Percentiles rank a stretch among this genome's conserved stretches.
Evolutionary conservation across 2,888 invertebrate genomes (phyloP).

Genomic region (Dynastes tityus): DNA sequence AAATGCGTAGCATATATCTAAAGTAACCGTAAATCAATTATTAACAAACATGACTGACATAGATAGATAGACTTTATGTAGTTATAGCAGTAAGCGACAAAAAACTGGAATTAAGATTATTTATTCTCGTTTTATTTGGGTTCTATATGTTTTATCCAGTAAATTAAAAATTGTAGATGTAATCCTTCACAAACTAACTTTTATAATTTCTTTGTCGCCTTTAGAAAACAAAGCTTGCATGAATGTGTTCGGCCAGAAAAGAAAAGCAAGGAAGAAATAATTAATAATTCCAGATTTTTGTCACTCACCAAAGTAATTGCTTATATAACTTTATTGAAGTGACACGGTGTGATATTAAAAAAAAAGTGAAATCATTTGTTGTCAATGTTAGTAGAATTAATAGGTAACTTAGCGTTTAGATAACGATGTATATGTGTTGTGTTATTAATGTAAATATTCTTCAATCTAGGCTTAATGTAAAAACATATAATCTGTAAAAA

Average conservation of each 20-base stretch:
- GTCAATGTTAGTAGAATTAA: slow-evolving; percentile 27
- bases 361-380: slow-evolving; percentile 28
- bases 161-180: too few species aligned
- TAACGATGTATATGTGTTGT: slow-evolving; percentile 24
- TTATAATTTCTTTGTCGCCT: too few species aligned
- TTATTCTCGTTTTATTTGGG: too few species aligned
- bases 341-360: slow-evolving; percentile 46
- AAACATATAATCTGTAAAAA: neutral
- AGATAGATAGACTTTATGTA: slow-evolving; percentile 18
- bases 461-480: neutral
- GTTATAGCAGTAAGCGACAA: neutral
- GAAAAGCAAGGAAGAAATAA: too few species aligned
- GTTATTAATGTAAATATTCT: slow-evolving; percentile 34
- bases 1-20: slow-evolving; percentile 38
- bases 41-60: slow-evolving; percentile 45
- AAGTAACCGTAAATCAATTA: slow-evolving; percentile 35
- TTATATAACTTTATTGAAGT: slow-evolving; percentile 40
- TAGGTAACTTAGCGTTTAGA: neutral
- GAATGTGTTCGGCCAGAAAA: too few species aligned
- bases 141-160: too few species aligned
- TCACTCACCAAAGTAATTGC: slow-evolving; percentile 8
- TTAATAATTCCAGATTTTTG: too few species aligned
- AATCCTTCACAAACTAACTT: too few species aligned
- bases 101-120: too few species aligned
- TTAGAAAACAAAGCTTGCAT: too few species aligned